A percentile compares a stretch with the other conserved stretches of the same genome.
These are phyloP conservation scores for Rhegmatorhina hoffmannsi DNA, from an alignment of 2,113 vertebrate genomes.

Conservation along the genomic window DNA sequence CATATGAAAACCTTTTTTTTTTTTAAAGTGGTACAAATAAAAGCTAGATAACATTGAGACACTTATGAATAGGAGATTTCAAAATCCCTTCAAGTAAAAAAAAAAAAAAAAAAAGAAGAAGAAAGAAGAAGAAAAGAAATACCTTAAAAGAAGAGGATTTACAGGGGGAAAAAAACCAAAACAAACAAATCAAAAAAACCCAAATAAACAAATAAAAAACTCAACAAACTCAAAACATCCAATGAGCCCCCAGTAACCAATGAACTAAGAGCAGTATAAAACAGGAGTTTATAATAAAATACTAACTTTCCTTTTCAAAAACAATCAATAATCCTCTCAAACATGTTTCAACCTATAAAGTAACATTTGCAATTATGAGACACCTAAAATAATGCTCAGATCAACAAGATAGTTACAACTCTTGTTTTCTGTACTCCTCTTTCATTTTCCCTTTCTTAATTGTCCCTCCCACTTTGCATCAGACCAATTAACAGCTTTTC, in stretches of 20 bases:
- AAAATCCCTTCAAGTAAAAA: neutral
- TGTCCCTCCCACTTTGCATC: constrained; percentile 50
- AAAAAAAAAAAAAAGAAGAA: neutral
- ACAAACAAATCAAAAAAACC: too few relatives aligned
- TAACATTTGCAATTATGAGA: constrained; percentile 23
- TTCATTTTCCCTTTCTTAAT: constrained; percentile 47
- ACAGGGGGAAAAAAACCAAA: too few relatives aligned
- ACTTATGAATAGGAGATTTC: neutral
- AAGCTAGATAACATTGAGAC: neutral
- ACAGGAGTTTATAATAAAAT: constrained; percentile 51
- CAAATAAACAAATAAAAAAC: too few relatives aligned
- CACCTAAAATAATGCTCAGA: neutral
- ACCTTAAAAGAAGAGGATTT: neutral
- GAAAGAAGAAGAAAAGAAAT: neutral
- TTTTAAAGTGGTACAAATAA: neutral
- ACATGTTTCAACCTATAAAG: constrained; percentile 31
- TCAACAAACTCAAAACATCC: neutral
- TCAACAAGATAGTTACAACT: constrained; percentile 25
- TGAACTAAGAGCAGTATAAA: neutral
- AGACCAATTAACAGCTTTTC: constrained; percentile 69
- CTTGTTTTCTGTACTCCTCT: constrained; percentile 8
- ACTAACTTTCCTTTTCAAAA: neutral
- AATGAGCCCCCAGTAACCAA: neutral
- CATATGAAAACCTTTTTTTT: neutral
- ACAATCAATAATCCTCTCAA: constrained; percentile 39